Percentiles rank a stretch among this genome's conserved stretches.
These are phyloP conservation scores for Peromyscus leucopus DNA, from an alignment of 2,113 vertebrate species.

Conservation along the genomic window DNA sequence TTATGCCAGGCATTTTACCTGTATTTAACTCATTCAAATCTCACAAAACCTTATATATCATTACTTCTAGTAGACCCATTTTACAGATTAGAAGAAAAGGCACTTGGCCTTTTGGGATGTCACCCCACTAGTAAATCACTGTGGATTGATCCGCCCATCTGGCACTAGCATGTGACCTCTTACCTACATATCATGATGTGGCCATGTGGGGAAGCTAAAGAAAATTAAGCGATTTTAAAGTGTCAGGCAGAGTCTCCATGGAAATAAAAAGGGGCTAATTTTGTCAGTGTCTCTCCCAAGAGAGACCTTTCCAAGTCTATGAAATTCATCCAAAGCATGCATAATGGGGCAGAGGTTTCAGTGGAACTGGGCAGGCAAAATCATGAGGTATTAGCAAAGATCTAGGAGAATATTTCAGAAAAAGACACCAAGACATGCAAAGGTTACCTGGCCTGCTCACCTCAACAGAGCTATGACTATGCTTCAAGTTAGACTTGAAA, in stretches of 20 bases:
- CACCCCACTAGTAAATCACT: not conserved
- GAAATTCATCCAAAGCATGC: not conserved
- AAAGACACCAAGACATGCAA: not conserved
- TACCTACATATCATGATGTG: not conserved
- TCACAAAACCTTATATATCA: not conserved
- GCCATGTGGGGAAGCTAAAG: not conserved
- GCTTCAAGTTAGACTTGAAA: not conserved
- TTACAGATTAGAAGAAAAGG: not conserved
- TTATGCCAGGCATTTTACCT: not conserved
- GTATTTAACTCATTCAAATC: not conserved
- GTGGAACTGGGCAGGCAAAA: not conserved
- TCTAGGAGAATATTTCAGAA: not conserved
- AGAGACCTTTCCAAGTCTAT: not conserved
- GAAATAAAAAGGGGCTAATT: not conserved
- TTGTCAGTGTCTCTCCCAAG: slow-evolving; percentile 16
- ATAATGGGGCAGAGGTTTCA: not conserved
- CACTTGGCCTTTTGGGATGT: not conserved
- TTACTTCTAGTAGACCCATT: not conserved
- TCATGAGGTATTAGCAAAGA: not conserved
- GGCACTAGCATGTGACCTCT: not conserved
- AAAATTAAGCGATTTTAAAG: not conserved
- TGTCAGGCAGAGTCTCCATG: not conserved
- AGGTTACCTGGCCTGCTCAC: slow-evolving; percentile 10
- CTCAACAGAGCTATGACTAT: not conserved
- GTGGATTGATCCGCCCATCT: not conserved